Base-by-base conservation (phyloP, 2,888 invertebrate genomes). In the Leucania comma region DNA sequence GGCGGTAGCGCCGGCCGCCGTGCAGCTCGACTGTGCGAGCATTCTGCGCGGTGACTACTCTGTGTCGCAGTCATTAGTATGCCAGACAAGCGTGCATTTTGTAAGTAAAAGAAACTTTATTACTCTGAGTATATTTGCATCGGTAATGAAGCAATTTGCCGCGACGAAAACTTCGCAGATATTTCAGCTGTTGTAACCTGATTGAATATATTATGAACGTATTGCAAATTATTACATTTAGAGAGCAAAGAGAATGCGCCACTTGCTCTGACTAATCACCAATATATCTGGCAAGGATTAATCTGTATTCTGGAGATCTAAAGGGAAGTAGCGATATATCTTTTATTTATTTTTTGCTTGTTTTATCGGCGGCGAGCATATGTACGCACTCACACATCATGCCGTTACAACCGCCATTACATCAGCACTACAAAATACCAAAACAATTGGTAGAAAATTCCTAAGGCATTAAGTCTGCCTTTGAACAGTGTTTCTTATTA, bases 51-150 rank as follows among this genome's bases (percentile, higher is more conserved):
- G 22, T 14, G 17, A 3, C 22, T 62, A 42, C 20, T 72, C 62
- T 10, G 32, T 56, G 63, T 3, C 22, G 9, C 10, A 29, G 14
- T 57, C 42, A 57, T 61, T 46, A 57, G 61, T 74, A 68, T 75
- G 75, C 60, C 42, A 51, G 56, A 68, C 68, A 46, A 46, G 12
- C 29, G 42, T 70, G 46, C 38, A 24, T 73, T 50, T 61, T 68
- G 59, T 57, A 51, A 68, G 76, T 57, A 57, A 56, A 56, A 75
- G 8, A 67, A 75, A 74, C 61, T 74, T 75, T 75, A 75, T 75
- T 51, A 75, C 50, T 32, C 42, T 26, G 42, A 64, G 64, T 76
- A 59, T 54, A 74, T 76, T 57, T 68, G 50, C 48, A 73, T 75
- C 51, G 12, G 42, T 75, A 75, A 73, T 61, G 42, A 73, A 57